A percentile compares a stretch with the other conserved stretches of the same genome.
These are phyloP conservation scores for Cryptus viduatorius DNA, from an alignment of 2,888 invertebrate species.

Conservation along the genomic window DNA sequence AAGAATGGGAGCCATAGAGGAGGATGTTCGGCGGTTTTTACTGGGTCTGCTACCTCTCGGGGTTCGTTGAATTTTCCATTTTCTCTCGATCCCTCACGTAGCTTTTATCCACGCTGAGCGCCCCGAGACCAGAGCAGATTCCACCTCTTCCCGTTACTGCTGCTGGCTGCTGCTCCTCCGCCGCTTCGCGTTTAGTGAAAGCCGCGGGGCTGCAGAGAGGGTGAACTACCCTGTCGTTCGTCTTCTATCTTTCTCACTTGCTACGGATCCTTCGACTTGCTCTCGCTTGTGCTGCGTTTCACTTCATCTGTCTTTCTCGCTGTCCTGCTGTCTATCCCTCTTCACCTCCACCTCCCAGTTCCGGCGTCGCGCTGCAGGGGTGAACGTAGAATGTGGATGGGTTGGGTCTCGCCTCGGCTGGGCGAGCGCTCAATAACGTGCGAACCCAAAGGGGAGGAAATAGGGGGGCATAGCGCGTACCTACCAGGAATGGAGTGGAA, in stretches of 20 bases:
- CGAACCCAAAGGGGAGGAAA: constrained; percentile 87
- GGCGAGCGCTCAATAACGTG: constrained; percentile 88
- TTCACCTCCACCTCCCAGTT: constrained; percentile 68
- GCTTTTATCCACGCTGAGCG: constrained; percentile 59
- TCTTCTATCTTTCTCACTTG: constrained; percentile 46
- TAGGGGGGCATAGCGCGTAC: constrained; percentile 77
- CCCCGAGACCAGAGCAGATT: constrained; percentile 47
- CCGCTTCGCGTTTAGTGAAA: constrained; percentile 77
- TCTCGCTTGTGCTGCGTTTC: constrained; percentile 45
- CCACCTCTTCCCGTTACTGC: constrained; percentile 47
- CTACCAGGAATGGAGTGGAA: constrained; percentile 79
- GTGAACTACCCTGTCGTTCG: constrained; percentile 65
- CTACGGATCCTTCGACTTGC: constrained; percentile 2
- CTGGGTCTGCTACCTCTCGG: constrained; percentile 69
- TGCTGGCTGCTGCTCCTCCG: constrained; percentile 38
- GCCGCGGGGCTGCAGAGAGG: constrained; percentile 69
- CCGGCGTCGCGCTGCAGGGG: constrained; percentile 73
- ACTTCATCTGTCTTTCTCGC: constrained; percentile 67
- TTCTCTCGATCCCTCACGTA: constrained; percentile 76
- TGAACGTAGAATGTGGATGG: constrained; percentile 84
- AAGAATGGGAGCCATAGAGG: constrained; percentile 75
- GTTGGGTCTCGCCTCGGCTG: constrained; percentile 87
- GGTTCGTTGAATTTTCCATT: constrained; percentile 81
- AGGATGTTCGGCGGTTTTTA: constrained; percentile 80
- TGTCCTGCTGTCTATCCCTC: constrained; percentile 68